Conservation (phyloP, 2,797 vertebrate species). For the Helicolenus hilgendorfi region DNA sequence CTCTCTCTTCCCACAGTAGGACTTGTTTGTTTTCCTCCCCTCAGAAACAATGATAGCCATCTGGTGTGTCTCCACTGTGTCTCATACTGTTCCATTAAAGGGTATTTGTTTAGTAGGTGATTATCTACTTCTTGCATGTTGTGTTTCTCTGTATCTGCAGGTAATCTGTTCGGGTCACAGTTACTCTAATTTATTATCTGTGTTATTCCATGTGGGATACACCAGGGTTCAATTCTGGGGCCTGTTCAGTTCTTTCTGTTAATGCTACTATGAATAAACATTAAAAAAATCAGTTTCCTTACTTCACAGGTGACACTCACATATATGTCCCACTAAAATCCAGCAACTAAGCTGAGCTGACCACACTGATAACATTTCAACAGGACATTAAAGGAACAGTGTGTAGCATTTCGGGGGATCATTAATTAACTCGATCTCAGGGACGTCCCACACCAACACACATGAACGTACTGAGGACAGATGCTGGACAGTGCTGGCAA, state of each 20-base stretch:
- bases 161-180: neutral
- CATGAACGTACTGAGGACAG: no score
- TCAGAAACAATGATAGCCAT: constrained; percentile 51
- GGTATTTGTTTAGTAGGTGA: neutral
- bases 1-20: neutral
- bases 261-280: neutral
- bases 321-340: neutral
- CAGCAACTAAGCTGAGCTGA: neutral
- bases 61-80: constrained; percentile 31
- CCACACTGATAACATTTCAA: neutral
- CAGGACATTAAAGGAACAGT: neutral
- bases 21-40: constrained; percentile 53
- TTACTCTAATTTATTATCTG: neutral
- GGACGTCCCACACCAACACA: no score
- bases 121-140: constrained; percentile 3
- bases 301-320: neutral
- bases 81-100: constrained; percentile 20
- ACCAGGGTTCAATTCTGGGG: neutral
- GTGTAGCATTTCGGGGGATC: no score
- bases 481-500: no score
- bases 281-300: neutral
- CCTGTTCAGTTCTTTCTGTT: neutral
- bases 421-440: no score
- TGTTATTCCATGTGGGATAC: neutral
- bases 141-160: neutral